Base-by-base conservation (phyloP, 2,797 vertebrate genomes). In the Crenuchus spilurus region DNA sequence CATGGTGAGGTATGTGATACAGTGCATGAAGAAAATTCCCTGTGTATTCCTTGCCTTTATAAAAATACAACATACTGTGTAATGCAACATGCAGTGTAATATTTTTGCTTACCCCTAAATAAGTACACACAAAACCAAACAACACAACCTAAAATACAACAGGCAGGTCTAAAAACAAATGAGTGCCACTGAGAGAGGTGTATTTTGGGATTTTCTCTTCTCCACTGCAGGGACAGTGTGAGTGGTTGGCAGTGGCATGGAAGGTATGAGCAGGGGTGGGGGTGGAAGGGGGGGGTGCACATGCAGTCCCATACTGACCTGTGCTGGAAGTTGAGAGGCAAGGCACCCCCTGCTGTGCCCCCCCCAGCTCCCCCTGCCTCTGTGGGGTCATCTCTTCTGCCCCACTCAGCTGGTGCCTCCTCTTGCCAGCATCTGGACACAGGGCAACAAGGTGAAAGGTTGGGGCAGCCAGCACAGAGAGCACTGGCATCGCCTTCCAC, bases 351-450 rank as follows among this genome's bases (percentile, higher is more conserved):
- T 89, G 90, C 90, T 83, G 90, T 88, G 88, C 91, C 90, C 91
- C 91, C 91, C 92, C 91, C 91, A 90, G 91, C 89, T 90, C 90
- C 92, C 91, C 92, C 91, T 92, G 91, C 90, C 89, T 92, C 91
- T 89, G 90, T 88, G 88, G 92, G 90, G 88, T 91, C 90, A 87
- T 90, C 90, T 86, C 90, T 89, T 92, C 88, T 88, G 86, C 88
- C 89, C 91, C 90, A 91, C 88, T 90, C 90, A 84, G 90, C 87
- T 86, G 90, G 90, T 87, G 90, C 92, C 80, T 94, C 92, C 87
- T 92, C 92, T 89, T 90, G 91, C 91, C 92, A 93, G 92, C 90
- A 92, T 94, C 92, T 94, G 91, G 92, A 92, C 91, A 94, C 90
- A 93, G 90, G 91, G 91, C 83, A 88, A 92, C 91, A 94, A 90